Conservation (phyloP, 2,888 invertebrate species). For the Mamestra brassicae region DNA sequence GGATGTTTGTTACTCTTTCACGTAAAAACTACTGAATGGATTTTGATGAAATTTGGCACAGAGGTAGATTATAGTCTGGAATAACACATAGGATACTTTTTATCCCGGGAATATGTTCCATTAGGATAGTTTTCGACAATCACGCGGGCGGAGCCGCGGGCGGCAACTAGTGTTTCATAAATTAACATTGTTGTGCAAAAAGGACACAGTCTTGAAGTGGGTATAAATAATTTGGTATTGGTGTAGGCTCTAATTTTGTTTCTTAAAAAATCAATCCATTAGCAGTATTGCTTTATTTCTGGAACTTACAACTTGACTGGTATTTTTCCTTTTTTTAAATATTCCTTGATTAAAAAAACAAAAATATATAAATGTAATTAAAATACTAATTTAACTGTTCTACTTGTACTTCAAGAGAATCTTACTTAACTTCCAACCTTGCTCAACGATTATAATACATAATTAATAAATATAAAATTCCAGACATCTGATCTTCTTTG, state of each 20-base stretch:
- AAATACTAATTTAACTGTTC: neutral
- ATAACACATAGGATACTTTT: no score
- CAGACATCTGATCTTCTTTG: constrained; percentile 5
- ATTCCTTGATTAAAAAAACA: neutral
- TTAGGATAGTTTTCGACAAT: no score
- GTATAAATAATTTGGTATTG: constrained; percentile 36
- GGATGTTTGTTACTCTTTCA: no score
- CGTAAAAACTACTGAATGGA: no score
- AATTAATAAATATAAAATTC: neutral
- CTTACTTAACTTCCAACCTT: neutral
- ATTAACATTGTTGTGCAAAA: constrained; percentile 71
- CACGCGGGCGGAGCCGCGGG: no score
- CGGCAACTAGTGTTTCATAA: constrained; percentile 71
- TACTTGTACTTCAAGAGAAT: neutral
- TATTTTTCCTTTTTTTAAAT: constrained; percentile 27
- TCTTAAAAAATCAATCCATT: constrained; percentile 15
- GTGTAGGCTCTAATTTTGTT: constrained; percentile 22
- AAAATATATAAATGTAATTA: neutral
- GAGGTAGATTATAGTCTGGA: no score
- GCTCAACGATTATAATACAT: constrained; percentile 1
- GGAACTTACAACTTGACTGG: neutral
- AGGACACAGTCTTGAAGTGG: constrained; percentile 37
- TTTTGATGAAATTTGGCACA: no score
- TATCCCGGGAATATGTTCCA: no score
- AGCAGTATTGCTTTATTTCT: constrained; percentile 8